Evolutionary conservation across 2,113 vertebrate genomes (phyloP), one percentile per base, ranked within the genome.

Genomic region (Perca fluviatilis): DNA sequence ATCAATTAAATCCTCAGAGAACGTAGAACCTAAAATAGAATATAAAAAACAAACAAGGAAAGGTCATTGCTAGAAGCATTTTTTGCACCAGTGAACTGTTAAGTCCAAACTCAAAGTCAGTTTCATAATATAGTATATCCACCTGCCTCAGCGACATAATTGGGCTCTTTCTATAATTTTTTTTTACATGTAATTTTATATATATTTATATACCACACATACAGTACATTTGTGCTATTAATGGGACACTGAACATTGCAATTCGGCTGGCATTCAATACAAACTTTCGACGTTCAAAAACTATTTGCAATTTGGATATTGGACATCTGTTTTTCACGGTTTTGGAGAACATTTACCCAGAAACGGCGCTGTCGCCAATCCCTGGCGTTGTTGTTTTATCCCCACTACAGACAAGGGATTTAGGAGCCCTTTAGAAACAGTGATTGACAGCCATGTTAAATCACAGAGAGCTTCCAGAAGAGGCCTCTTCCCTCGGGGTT

Each of bases 371-470:
- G 81, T 77, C 14, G 77, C 83, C 90, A 72, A 70, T 84, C 78
- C 61, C 67, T 74, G 71, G 72, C 62, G 63, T 80, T 84, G 82
- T 84, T 81, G 73, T 90, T 86, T 77, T 85, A 78, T 91, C 74
- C 82, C 33, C 58, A 64, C 68, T 78, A 58, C 87, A 90, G 81
- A 86, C 76, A 74, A 84, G 85, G 86, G 87, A 90, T 88, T 86
- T 88, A 81, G 85, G 49, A 70, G 80, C 78, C 69, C 71, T 85
- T 88, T 87, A 83, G 78, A 86, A 94, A 87, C 82, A 25, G 72
- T 94, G 94, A 95, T 91, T 95, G 94, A 93, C 94, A 95, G 92
- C 82, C 80, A 80, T 89, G 88, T 91, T 93, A 93, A 94, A 94
- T 95, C 92, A 92, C 91, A 84, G 33, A 68, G 68, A 73, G 79